phyloP scores from a whole-genome alignment of 2,797 vertebrate species.

The Uromys caudimaculatus region DNA sequence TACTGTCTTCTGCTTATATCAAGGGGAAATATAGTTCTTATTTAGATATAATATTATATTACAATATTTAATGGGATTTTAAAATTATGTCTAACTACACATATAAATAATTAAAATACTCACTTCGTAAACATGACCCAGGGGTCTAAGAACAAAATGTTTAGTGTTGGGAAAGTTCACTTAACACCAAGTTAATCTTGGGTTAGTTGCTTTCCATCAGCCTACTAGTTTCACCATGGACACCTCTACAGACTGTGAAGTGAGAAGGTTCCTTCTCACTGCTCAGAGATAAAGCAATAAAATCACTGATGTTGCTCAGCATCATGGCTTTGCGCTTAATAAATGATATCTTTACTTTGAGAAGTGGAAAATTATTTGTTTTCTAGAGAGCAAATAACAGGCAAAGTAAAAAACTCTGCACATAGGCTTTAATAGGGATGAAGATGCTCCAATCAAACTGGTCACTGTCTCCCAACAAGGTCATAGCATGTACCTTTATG shows the following conservation, averaged over 20 bases:
- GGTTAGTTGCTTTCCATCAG: neutral
- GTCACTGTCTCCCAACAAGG: neutral
- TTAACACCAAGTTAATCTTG: neutral
- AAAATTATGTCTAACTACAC: neutral
- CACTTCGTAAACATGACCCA: neutral
- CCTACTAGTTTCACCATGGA: neutral
- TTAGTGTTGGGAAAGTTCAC: neutral
- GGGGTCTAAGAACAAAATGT: neutral
- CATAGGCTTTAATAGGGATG: neutral
- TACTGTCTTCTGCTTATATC: neutral
- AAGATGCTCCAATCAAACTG: neutral
- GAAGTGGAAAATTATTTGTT: slow-evolving; percentile 6
- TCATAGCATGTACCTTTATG: neutral
- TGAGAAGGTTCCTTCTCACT: neutral
- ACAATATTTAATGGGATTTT: neutral
- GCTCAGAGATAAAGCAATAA: neutral
- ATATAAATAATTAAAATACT: neutral
- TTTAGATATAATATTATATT: neutral
- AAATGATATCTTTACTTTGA: neutral
- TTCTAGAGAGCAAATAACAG: neutral
- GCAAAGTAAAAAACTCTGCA: neutral
- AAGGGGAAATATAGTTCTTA: neutral
- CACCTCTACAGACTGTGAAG: neutral
- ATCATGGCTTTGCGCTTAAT: neutral
- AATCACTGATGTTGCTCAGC: neutral